phyloP scores from a whole-genome alignment of 2,113 vertebrate genomes.

The Parus major region DNA sequence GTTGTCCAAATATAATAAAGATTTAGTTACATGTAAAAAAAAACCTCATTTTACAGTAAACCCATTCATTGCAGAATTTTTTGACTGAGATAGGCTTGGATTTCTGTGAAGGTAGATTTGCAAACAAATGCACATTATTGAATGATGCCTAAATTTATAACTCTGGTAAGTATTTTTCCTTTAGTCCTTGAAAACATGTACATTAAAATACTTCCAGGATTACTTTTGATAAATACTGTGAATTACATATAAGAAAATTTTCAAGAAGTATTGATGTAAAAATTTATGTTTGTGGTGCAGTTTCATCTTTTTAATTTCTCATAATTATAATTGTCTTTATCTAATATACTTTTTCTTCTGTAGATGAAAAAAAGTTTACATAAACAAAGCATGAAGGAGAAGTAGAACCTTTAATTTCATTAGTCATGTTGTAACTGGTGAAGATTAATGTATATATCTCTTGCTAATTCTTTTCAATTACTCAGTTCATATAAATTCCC shows the following conservation, averaged over 20 bases:
- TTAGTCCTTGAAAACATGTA: not conserved
- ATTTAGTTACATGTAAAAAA: not conserved
- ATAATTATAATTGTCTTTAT: not conserved
- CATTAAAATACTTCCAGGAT: not conserved
- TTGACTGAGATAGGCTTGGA: not conserved
- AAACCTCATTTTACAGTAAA: not conserved
- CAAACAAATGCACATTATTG: not conserved
- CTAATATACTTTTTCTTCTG: slow-evolving; percentile 15
- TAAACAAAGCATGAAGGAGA: slow-evolving; percentile 58
- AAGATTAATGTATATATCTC: slow-evolving; percentile 91
- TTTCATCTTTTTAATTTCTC: not conserved
- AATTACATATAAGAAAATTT: not conserved
- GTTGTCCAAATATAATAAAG: not conserved
- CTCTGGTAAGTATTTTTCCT: not conserved
- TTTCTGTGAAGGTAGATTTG: not conserved
- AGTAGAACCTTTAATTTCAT: slow-evolving; percentile 81
- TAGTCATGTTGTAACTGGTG: slow-evolving; percentile 83
- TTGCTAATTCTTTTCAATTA: slow-evolving; percentile 87
- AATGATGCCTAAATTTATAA: not conserved
- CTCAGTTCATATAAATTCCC: slow-evolving; percentile 87
- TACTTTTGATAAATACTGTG: not conserved
- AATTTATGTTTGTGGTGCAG: not conserved
- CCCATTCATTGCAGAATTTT: not conserved
- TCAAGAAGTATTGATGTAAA: not conserved
- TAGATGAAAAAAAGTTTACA: slow-evolving; percentile 65